Percentiles rank a stretch among this genome's conserved stretches.
These are phyloP conservation scores for Siniperca scherzeri DNA, from an alignment of 2,797 vertebrate genomes.

Conservation along the genomic window DNA sequence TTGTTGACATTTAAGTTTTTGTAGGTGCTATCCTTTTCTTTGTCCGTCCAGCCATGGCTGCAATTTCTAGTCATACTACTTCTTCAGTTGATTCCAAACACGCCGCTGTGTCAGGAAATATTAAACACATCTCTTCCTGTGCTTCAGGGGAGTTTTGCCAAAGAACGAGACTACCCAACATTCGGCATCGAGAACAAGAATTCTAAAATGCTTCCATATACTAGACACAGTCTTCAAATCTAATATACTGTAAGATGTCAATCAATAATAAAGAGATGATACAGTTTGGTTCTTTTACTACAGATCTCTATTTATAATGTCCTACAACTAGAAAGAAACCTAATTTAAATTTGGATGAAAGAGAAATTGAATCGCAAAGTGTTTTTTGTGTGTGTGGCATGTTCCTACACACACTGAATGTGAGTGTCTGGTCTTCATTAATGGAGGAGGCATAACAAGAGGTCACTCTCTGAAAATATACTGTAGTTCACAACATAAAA, in stretches of 20 bases:
- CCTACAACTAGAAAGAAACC: not conserved
- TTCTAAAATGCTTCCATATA: not conserved
- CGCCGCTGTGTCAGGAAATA: constrained; percentile 8
- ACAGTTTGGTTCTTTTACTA: not conserved
- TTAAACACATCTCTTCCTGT: constrained; percentile 19
- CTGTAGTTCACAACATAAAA: constrained; percentile 35
- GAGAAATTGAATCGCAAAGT: not conserved
- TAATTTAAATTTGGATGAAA: not conserved
- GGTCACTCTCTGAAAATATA: constrained; percentile 60
- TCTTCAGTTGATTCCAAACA: constrained; percentile 9
- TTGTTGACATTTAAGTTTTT: not conserved
- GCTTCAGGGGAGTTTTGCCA: constrained; percentile 6
- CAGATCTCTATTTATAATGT: not conserved
- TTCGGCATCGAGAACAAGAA: not conserved
- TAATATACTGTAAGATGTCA: not conserved
- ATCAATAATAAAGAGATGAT: not conserved
- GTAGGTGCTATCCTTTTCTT: not conserved
- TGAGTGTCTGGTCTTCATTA: constrained; percentile 70
- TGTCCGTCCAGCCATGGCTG: not conserved
- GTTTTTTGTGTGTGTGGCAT: constrained; percentile 8
- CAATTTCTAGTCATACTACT: not conserved
- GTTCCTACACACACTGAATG: not conserved
- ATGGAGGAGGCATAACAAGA: constrained; percentile 53
- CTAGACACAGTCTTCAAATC: not conserved
- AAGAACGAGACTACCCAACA: not conserved